Base-by-base conservation (phyloP, 1,140 invertebrate genomes). In the Caerostris extrusa region DNA sequence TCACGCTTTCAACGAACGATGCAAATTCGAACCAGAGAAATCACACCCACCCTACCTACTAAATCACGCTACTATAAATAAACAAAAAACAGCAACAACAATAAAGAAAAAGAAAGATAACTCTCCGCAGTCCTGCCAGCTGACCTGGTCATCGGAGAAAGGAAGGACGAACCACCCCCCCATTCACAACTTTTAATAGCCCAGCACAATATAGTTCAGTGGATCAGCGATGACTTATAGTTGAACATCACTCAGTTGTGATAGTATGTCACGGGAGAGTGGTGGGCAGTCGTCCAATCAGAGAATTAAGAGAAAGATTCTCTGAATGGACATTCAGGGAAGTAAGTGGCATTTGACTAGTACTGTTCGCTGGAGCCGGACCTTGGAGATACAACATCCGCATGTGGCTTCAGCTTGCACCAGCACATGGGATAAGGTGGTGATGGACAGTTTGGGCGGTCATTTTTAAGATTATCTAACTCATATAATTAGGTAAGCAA, bases 201-300 rank as follows among this genome's bases (percentile, higher is more conserved):
- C 55, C 5, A 10, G 12, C 56, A 17, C 17, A 83, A 83, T 83
- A 83, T 83, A 83, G 82, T 83, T 83, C 82, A 83, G 82, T 83
- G 56, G 82, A 83, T 57, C 82, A 83, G 82, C 55, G 82, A 56
- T 83, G 82, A 83, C 82, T 83, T 83, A 83, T 83, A 83, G 56
- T 14, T 83, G 14, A 7, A 19, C 82, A 83, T 83, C 82, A 83
- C 55, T 83, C 55, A 57, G 14, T 8, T 53, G 14, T 19, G 14
- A 19, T 77, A 10, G 17, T 56, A 56, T 56, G 82, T 83, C 55
- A 83, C 53, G 81, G 53, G 12, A 83, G 81, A 56, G 10, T 8
- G 17, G 17, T 7, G 34, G 55, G 56, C 55, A 55, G 5, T 58
- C 17, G 82, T 57, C 82, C 82, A 57, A 83, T 10, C 82, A 83